A percentile compares a stretch with the other conserved stretches of the same genome.
These are phyloP conservation scores for Bujurquina vittata DNA, from an alignment of 2,113 vertebrate genomes.

Conservation along the genomic window DNA sequence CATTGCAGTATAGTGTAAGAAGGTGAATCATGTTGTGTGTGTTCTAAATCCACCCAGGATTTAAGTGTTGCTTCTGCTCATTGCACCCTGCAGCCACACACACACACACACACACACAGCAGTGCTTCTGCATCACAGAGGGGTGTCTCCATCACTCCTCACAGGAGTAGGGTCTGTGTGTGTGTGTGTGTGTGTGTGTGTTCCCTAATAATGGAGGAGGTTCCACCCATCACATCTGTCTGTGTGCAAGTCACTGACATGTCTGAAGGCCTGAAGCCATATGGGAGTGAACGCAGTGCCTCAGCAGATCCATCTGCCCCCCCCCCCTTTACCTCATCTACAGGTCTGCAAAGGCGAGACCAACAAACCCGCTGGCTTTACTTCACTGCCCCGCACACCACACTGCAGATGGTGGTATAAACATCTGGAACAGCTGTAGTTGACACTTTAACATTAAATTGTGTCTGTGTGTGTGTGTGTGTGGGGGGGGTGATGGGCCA, in stretches of 20 bases:
- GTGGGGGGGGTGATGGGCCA: background rate
- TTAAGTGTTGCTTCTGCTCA: background rate
- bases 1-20: background rate
- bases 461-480: background rate
- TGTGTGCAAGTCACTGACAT: constrained; percentile 16
- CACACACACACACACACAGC: background rate
- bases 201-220: background rate
- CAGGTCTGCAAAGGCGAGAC: background rate
- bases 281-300: constrained; percentile 58
- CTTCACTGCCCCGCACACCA: constrained; percentile 7
- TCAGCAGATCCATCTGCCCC: background rate
- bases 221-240: background rate
- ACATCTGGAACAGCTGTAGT: background rate
- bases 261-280: constrained; percentile 62
- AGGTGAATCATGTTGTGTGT: background rate
- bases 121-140: background rate
- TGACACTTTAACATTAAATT: rapidly evolving
- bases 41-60: background rate
- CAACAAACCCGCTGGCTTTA: constrained; percentile 7
- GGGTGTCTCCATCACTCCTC: background rate
- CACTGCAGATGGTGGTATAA: background rate
- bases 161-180: background rate
- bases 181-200: background rate
- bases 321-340: background rate
- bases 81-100: background rate